Evolutionary conservation across 2,888 invertebrate genomes (phyloP).

Genomic region (Timandra comae): DNA sequence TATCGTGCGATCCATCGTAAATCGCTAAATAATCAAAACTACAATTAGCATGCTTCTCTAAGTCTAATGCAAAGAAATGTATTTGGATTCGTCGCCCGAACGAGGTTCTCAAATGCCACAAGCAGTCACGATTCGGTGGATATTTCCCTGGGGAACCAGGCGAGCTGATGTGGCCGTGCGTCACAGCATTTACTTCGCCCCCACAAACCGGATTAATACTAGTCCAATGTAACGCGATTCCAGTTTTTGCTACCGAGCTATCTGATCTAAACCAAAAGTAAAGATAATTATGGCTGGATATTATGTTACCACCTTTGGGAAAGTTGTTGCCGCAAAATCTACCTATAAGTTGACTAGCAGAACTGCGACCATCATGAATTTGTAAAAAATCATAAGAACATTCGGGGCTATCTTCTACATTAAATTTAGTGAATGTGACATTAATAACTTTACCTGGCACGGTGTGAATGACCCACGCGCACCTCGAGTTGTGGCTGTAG

Average conservation of each 20-base stretch:
- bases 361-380: constrained; percentile 90
- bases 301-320: constrained; percentile 83
- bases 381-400: constrained; percentile 85
- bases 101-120: constrained; percentile 83
- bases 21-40: constrained; percentile 85
- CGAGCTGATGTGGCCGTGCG: constrained; percentile 86
- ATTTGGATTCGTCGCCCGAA: constrained; percentile 87
- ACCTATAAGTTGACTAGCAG: constrained; percentile 83
- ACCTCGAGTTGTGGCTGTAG: constrained; percentile 81
- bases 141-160: constrained; percentile 94
- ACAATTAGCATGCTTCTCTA: constrained; percentile 85
- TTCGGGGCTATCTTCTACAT: constrained; percentile 80
- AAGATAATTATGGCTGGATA: constrained; percentile 85
- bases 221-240: constrained; percentile 89
- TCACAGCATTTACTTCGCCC: constrained; percentile 74
- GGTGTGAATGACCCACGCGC: constrained; percentile 88
- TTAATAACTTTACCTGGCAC: constrained; percentile 82
- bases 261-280: constrained; percentile 91
- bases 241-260: constrained; percentile 76
- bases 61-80: constrained; percentile 85
- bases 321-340: constrained; percentile 85
- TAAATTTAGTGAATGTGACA: constrained; percentile 86
- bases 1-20: constrained; percentile 68
- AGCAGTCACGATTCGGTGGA: constrained; percentile 89
- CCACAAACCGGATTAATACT: constrained; percentile 86